Evolutionary conservation across 2,113 vertebrate species (phyloP).

Genomic region (Zosterops pallidus): DNA sequence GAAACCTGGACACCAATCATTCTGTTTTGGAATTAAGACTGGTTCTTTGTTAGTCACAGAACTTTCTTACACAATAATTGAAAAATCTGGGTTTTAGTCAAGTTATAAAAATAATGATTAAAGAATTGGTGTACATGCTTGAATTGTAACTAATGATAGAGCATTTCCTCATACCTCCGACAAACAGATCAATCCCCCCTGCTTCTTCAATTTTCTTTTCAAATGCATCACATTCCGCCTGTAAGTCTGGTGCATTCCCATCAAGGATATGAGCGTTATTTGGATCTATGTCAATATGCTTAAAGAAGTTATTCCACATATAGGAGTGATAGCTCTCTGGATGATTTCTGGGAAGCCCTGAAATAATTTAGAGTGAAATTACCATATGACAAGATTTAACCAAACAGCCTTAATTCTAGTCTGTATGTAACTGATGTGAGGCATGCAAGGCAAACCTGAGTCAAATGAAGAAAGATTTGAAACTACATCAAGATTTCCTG

Average conservation of each 20-base stretch:
- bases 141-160: not conserved
- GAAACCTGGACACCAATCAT: constrained; percentile 20
- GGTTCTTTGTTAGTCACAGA: not conserved
- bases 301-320: constrained; percentile 88
- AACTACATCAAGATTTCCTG: not conserved
- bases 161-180: constrained; percentile 75
- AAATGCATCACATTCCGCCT: constrained; percentile 82
- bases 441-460: not conserved
- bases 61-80: not conserved
- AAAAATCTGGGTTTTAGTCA: not conserved
- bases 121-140: not conserved
- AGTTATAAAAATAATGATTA: not conserved
- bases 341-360: constrained; percentile 83
- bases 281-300: constrained; percentile 84
- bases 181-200: constrained; percentile 83
- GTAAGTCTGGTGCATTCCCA: constrained; percentile 80
- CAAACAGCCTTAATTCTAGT: not conserved
- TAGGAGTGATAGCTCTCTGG: constrained; percentile 86
- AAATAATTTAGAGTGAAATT: constrained; percentile 25
- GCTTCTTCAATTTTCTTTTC: constrained; percentile 84
- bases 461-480: not conserved
- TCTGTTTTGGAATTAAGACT: not conserved
- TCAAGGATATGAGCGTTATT: constrained; percentile 83
- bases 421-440: not conserved
- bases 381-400: not conserved